Evolutionary conservation across 2,797 vertebrate genomes (phyloP), one percentile per base, ranked within the genome.

Genomic region (Scolopax rusticola): DNA sequence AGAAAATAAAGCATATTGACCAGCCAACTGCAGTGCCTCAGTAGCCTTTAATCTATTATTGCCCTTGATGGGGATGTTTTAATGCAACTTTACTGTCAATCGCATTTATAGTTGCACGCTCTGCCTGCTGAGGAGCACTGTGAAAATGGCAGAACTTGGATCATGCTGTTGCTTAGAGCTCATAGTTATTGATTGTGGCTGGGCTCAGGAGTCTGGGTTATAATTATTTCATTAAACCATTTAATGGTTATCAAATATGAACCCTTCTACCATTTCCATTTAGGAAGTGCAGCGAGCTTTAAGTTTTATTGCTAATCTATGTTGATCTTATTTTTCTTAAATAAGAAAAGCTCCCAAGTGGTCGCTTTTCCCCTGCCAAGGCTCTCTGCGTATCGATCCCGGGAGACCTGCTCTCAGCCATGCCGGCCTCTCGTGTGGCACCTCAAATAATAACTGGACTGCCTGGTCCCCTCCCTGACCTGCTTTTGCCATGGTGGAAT

Each of bases 41-140:
- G 98, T 87, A 76, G 98, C 98, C 98, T 98, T 99, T 99, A 99
- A 99, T 99, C 99, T 98, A 99, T 99, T 97, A 98, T 95, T 98
- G 97, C 97, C 98, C 97, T 98, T 96, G 98, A 98, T 98, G 98
- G 98, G 98, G 97, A 97, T 95, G 98, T 97, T 98, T 99, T 99
- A 99, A 99, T 99, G 99, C 98, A 99, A 96, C 98, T 98, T 98
- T 93, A 86, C 90, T 53, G 96, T 97, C 98, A 96, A 98, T 98
- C 96, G 94, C 98, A 98, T 98, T 98, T 97, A 87, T 87, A 95
- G 98, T 41, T 77, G 75, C 86, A 33, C 36, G 7, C 93, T 95
- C 89, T 86, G 91, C 97, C 97, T 81, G 97, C 97, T 95, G 98
- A 27, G 95, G 89, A 96, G 97, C 96, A 36, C 97, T 94, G 96